Conservation (phyloP, 2,797 vertebrate species). For the Merluccius polli region DNA sequence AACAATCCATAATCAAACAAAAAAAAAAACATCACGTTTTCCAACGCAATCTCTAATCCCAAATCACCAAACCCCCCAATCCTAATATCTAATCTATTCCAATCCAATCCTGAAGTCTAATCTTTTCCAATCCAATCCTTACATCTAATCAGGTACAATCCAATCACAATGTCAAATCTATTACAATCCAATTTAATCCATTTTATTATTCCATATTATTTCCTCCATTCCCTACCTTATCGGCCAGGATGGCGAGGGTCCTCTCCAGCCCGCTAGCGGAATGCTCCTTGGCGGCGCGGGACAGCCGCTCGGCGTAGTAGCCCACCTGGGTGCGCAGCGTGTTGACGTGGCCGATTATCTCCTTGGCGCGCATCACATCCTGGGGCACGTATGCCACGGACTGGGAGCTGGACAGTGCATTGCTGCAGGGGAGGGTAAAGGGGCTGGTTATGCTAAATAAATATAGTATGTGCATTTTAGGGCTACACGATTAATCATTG, state of each 20-base stretch:
- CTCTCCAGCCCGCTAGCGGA: constrained; percentile 92
- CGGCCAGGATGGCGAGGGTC: constrained; percentile 89
- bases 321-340: constrained; percentile 97
- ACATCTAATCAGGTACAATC: no score
- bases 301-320: constrained; percentile 96
- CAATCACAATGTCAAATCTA: no score
- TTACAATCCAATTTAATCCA: no score
- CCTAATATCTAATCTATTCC: no score
- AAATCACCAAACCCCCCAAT: no score
- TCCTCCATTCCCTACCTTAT: constrained; percentile 81
- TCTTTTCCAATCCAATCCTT: no score
- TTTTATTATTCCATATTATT: no score
- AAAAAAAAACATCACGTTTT: no score
- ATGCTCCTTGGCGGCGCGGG: constrained; percentile 90
- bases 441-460: background rate
- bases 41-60: no score
- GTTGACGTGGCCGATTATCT: constrained; percentile 96
- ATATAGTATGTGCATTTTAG: background rate
- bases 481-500: no score
- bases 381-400: constrained; percentile 93
- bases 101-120: no score
- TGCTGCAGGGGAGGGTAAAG: constrained; percentile 50
- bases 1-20: no score
- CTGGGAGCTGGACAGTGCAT: constrained; percentile 85
- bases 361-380: constrained; percentile 91